Conservation (phyloP, 2,797 vertebrate species). For the Glyptemys insculpta region DNA sequence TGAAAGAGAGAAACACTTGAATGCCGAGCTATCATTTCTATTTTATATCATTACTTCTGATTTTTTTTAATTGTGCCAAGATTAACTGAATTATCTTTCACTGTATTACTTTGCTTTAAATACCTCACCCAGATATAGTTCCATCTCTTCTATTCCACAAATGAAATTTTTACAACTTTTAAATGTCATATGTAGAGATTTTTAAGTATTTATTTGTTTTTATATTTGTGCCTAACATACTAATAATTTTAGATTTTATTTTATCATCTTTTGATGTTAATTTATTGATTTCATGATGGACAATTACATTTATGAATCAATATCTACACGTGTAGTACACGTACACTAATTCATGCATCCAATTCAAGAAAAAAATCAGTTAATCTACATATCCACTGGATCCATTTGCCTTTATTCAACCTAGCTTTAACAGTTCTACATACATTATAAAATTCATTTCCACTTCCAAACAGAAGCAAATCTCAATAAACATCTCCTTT, state of each 20-base stretch:
- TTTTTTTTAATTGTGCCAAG: slow-evolving; percentile 66
- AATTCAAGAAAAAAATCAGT: not conserved
- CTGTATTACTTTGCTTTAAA: slow-evolving; percentile 47
- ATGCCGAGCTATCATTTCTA: slow-evolving; percentile 51
- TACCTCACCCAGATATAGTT: slow-evolving; percentile 41
- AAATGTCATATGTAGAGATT: not conserved
- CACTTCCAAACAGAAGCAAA: not conserved
- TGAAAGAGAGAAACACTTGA: slow-evolving; percentile 50
- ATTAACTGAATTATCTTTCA: slow-evolving; percentile 68
- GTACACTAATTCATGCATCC: not conserved
- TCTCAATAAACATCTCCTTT: not conserved
- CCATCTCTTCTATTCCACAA: slow-evolving; percentile 20
- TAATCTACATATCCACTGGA: too few species aligned
- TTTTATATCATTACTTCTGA: slow-evolving; percentile 69
- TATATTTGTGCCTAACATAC: not conserved
- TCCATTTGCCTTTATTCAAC: not conserved
- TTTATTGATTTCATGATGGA: not conserved
- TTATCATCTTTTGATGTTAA: not conserved
- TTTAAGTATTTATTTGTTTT: not conserved
- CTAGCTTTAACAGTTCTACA: not conserved
- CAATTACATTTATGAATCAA: not conserved
- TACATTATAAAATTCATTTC: not conserved
- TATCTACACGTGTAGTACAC: not conserved
- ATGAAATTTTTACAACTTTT: not conserved
- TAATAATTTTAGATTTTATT: not conserved